A percentile compares a stretch with the other conserved stretches of the same genome.
phyloP scores from a whole-genome alignment of 2,113 vertebrate genomes.

The Anoplopoma fimbria region DNA sequence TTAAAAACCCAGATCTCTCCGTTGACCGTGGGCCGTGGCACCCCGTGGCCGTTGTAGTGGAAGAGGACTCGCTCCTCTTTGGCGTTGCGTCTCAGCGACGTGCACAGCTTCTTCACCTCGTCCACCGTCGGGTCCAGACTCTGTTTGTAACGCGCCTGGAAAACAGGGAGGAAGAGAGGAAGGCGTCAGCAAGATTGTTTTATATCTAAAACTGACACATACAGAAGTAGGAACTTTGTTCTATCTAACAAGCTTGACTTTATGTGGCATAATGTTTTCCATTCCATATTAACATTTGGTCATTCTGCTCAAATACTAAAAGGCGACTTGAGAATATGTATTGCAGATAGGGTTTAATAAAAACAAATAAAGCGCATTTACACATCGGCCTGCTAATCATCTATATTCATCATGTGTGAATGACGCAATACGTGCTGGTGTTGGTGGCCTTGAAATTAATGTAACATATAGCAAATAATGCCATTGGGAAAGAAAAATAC shows the following conservation, averaged over 20 bases:
- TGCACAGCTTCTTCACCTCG: slow-evolving; percentile 98
- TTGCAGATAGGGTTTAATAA: neutral
- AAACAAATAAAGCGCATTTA: neutral
- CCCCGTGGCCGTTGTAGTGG: slow-evolving; percentile 99
- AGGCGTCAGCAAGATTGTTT: neutral
- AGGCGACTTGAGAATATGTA: neutral
- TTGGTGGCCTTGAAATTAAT: neutral
- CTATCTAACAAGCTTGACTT: neutral
- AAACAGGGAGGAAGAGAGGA: slow-evolving; percentile 10
- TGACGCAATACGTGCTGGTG: neutral
- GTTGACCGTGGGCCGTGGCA: slow-evolving; percentile 95
- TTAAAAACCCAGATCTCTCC: slow-evolving; percentile 99
- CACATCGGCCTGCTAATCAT: neutral
- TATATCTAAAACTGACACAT: neutral
- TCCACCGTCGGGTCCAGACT: slow-evolving; percentile 98
- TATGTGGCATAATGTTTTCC: neutral
- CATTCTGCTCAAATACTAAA: neutral
- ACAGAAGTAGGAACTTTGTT: neutral
- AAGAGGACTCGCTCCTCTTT: slow-evolving; percentile 98
- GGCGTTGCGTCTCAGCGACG: slow-evolving; percentile 94
- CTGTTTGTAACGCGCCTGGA: slow-evolving; percentile 97
- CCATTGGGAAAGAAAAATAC: neutral
- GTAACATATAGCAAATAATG: neutral
- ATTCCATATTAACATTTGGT: neutral
- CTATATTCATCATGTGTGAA: neutral